Conservation (phyloP, 2,113 vertebrate species). For the Tragelaphus buxtoni region DNA sequence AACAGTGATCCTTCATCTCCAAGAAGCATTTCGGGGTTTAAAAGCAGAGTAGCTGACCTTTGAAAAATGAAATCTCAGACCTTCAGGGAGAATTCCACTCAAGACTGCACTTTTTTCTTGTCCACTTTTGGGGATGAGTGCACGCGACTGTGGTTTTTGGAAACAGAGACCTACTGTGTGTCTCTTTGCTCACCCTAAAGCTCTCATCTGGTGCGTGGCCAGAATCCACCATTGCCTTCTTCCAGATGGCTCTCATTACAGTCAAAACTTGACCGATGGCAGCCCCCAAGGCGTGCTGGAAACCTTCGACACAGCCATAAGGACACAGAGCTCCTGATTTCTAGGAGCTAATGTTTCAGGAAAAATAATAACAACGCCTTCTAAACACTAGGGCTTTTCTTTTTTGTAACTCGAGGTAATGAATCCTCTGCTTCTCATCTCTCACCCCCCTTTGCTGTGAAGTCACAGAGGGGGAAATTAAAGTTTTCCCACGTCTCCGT, state of each 20-base stretch:
- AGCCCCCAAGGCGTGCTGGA: background rate
- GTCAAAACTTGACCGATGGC: background rate
- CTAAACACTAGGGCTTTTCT: background rate
- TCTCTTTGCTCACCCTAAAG: background rate
- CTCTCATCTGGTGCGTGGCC: accelerated
- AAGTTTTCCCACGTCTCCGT: background rate
- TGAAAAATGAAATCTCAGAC: background rate
- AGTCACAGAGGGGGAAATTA: background rate
- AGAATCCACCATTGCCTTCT: background rate
- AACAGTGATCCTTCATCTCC: accelerated
- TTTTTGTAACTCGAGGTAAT: background rate
- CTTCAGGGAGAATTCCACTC: background rate
- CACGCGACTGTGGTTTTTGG: accelerated
- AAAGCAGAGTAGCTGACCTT: background rate
- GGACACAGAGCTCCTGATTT: background rate
- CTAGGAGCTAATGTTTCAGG: slow-evolving; percentile 7
- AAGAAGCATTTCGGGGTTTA: background rate
- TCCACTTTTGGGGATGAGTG: too few species aligned
- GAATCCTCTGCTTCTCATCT: background rate
- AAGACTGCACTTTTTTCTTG: accelerated
- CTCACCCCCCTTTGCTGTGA: background rate
- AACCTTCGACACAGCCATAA: background rate
- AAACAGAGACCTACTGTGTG: background rate
- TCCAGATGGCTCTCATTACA: background rate
- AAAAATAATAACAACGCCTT: background rate